phyloP scores from a whole-genome alignment of 2,888 invertebrate genomes.

The Helleia helle region DNA sequence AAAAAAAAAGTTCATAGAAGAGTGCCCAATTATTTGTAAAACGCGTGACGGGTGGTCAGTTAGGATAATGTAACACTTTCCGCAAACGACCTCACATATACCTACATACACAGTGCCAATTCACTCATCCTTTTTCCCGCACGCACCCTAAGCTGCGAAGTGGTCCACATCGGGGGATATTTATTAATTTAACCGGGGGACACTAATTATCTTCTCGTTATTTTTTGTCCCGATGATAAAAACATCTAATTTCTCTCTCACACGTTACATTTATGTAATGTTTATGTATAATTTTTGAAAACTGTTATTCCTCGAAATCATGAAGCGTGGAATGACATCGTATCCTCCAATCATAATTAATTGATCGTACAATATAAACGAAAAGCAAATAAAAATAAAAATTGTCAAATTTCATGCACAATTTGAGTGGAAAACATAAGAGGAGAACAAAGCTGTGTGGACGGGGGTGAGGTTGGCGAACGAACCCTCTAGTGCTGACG shows the following conservation, averaged over 20 bases:
- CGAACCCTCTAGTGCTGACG: constrained; percentile 10
- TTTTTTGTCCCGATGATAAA: no score
- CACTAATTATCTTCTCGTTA: no score
- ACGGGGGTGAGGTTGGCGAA: constrained; percentile 4
- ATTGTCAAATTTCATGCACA: constrained; percentile 4
- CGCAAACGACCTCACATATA: not conserved
- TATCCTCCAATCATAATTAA: no score
- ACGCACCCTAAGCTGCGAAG: not conserved
- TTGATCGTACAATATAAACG: no score
- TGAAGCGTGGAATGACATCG: no score
- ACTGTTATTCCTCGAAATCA: no score
- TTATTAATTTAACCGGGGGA: no score
- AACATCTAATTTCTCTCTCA: no score
- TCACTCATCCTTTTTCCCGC: not conserved
- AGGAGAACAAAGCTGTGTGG: constrained; percentile 5
- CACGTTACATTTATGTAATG: no score
- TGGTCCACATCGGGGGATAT: not conserved
- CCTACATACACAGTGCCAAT: not conserved
- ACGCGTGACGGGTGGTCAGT: not conserved
- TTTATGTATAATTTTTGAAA: no score
- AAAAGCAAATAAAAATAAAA: not conserved
- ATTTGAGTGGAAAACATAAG: constrained; percentile 1
- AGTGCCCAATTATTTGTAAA: no score
- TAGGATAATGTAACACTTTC: not conserved
- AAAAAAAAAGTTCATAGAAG: no score